phyloP scores from a whole-genome alignment of 2,888 invertebrate genomes.

The Brassicogethes aeneus region DNA sequence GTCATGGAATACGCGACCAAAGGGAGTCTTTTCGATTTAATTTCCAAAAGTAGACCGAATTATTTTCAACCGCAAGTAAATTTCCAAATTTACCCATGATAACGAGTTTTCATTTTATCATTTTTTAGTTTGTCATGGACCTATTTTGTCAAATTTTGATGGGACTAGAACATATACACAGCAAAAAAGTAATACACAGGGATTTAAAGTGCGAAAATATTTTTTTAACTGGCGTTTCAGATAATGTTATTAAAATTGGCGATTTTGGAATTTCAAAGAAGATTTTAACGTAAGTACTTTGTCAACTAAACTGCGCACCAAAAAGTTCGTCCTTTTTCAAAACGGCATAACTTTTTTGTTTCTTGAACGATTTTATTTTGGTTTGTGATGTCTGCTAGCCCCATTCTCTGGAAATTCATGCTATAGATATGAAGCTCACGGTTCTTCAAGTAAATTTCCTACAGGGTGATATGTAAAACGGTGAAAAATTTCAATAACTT shows the following conservation, averaged over 20 bases:
- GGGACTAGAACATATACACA: conserved; percentile 74
- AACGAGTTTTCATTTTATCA: no score
- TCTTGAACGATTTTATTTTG: no score
- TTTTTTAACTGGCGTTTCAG: conserved; percentile 59
- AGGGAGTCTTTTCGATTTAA: conserved; percentile 65
- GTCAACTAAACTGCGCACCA: conserved; percentile 1
- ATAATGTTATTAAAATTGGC: conserved; percentile 66
- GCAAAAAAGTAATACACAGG: conserved; percentile 67
- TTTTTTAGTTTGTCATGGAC: conserved; percentile 55
- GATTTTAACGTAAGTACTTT: conserved; percentile 48
- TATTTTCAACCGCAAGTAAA: conserved; percentile 52
- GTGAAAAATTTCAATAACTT: no score
- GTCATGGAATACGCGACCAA: conserved; percentile 83
- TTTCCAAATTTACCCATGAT: no score
- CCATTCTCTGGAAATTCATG: no score
- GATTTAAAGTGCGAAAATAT: conserved; percentile 83
- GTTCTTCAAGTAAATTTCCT: no score
- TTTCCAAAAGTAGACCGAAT: conserved; percentile 44
- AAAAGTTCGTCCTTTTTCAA: no score
- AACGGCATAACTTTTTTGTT: no score
- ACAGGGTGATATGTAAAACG: no score
- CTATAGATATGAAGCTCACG: no score
- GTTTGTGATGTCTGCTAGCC: no score
- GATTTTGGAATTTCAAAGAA: conserved; percentile 81
- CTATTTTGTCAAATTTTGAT: conserved; percentile 65